Evolutionary conservation across 2,888 invertebrate genomes (phyloP).

Genomic region (Operophtera brumata): DNA sequence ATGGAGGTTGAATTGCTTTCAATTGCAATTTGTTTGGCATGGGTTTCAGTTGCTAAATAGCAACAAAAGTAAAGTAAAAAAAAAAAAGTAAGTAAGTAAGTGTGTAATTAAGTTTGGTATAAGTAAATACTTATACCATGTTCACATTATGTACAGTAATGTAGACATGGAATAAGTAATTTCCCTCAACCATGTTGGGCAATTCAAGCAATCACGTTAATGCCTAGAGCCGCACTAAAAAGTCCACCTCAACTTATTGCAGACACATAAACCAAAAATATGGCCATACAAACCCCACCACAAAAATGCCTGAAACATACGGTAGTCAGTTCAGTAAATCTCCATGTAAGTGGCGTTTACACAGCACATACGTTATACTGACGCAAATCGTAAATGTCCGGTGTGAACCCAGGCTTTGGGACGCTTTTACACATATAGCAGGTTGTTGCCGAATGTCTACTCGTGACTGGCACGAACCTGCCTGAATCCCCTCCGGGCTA

Average conservation of each 20-base stretch:
- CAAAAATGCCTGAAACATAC: slow-evolving; percentile 41
- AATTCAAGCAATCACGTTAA: slow-evolving; percentile 14
- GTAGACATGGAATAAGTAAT: no score
- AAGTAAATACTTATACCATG: no score
- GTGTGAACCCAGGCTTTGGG: slow-evolving; percentile 37
- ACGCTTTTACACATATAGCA: slow-evolving; percentile 7
- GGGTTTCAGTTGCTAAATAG: no score
- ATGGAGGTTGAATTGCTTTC: no score
- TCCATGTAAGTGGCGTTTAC: slow-evolving; percentile 75
- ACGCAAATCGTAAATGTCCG: slow-evolving; percentile 74
- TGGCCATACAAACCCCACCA: slow-evolving; percentile 23
- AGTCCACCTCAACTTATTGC: slow-evolving; percentile 7
- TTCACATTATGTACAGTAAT: no score
- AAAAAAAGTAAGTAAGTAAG: no score
- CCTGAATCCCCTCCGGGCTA: no score
- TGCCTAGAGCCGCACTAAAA: slow-evolving; percentile 6
- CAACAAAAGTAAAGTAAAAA: no score
- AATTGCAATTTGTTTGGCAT: no score
- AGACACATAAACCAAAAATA: slow-evolving; percentile 26
- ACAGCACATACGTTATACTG: slow-evolving; percentile 64
- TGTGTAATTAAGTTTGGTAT: no score
- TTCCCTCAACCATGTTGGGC: no score
- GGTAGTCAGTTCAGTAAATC: slow-evolving; percentile 66
- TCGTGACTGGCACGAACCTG: background rate
- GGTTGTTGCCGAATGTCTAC: background rate